Percentiles rank a stretch among this genome's conserved stretches.
Evolutionary conservation across 2,113 vertebrate genomes (phyloP).

Genomic region (Cinclus mexicanus): DNA sequence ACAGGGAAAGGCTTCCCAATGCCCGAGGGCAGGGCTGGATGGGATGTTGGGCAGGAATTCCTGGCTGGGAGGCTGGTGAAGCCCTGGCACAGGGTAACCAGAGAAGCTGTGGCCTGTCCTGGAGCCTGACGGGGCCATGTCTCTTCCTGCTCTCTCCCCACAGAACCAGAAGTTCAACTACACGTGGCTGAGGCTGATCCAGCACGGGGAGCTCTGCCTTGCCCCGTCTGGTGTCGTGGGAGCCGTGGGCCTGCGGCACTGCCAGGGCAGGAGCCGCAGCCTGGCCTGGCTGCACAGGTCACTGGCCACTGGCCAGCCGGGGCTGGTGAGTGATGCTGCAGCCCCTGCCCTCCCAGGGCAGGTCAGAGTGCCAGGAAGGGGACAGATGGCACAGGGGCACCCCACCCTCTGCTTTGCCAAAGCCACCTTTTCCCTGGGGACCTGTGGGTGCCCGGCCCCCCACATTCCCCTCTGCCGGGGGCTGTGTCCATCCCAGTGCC

Average conservation of each 20-base stretch:
- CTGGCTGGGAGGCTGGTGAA: background rate
- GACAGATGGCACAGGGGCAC: too few species aligned
- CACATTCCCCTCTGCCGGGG: background rate
- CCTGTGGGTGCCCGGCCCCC: fast-evolving
- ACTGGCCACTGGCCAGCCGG: conserved; percentile 49
- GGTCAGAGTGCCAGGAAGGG: background rate
- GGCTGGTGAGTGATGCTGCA: conserved; percentile 35
- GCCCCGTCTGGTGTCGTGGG: background rate
- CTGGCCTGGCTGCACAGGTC: conserved; percentile 85
- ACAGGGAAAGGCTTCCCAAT: background rate
- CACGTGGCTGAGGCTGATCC: conserved; percentile 89
- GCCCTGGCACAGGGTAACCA: background rate
- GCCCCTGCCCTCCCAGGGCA: fast-evolving
- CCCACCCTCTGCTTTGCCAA: background rate
- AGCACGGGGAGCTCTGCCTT: conserved; percentile 81
- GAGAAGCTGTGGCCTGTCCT: fast-evolving
- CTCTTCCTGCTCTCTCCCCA: background rate
- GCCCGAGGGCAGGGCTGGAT: background rate
- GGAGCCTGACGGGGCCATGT: fast-evolving
- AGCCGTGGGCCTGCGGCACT: conserved; percentile 65
- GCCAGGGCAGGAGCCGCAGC: conserved; percentile 70
- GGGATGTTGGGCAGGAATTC: background rate
- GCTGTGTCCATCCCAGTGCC: fast-evolving
- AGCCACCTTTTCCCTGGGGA: background rate
- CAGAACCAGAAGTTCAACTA: conserved; percentile 92